phyloP scores from a whole-genome alignment of 2,888 invertebrate genomes.

The Trichogramma evanescens region DNA sequence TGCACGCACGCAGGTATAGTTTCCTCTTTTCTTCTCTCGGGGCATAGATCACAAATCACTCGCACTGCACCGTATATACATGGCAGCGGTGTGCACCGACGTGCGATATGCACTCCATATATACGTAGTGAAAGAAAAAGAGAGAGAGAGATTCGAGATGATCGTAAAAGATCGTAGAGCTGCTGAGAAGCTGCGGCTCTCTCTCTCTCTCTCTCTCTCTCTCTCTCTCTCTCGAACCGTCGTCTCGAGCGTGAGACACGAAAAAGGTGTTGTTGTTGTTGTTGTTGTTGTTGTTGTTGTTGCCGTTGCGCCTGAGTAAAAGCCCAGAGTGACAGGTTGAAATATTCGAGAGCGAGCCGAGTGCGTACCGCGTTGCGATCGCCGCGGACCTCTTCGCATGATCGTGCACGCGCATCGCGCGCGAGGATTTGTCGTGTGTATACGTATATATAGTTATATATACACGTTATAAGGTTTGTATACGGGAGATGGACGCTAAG shows the following conservation, averaged over 20 bases:
- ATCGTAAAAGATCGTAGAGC: background rate
- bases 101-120: background rate
- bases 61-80: conserved; percentile 11
- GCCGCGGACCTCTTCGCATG: background rate
- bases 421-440: too few species aligned
- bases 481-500: too few species aligned
- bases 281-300: too few species aligned
- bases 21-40: too few species aligned
- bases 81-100: too few species aligned
- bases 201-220: background rate
- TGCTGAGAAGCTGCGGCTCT: background rate
- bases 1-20: too few species aligned
- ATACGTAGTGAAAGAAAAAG: background rate
- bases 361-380: background rate
- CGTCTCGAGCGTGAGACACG: too few species aligned
- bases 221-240: background rate
- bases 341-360: background rate
- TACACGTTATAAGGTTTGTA: too few species aligned
- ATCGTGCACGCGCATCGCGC: background rate
- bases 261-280: background rate
- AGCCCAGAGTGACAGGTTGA: background rate
- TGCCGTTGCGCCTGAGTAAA: background rate
- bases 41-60: too few species aligned
- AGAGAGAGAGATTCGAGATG: background rate
- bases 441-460: too few species aligned